Evolutionary conservation across 2,113 vertebrate genomes (phyloP).

Genomic region (Gymnarchus niloticus): DNA sequence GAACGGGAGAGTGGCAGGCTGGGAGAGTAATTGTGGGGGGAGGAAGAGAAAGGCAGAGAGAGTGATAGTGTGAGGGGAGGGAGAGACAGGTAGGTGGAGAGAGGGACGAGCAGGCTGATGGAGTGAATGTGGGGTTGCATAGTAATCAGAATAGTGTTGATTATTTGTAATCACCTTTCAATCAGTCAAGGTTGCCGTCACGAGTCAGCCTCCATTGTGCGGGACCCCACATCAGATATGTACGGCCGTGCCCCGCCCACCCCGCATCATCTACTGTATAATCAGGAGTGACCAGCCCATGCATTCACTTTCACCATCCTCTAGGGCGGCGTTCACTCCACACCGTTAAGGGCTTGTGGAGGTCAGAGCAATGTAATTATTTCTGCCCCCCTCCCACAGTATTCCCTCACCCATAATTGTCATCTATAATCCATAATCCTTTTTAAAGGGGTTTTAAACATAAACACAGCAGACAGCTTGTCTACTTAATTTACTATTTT

Average conservation of each 20-base stretch:
- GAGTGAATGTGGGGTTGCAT: background rate
- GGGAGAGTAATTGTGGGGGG: background rate
- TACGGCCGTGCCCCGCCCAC: background rate
- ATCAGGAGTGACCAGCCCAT: too few species aligned
- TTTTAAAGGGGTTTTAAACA: background rate
- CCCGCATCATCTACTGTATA: background rate
- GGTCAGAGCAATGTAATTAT: background rate
- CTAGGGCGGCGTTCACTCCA: too few species aligned
- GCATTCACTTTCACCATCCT: too few species aligned
- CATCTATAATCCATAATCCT: background rate
- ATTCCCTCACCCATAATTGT: background rate
- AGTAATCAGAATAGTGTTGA: too few species aligned
- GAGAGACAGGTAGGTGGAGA: too few species aligned
- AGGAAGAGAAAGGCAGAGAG: background rate
- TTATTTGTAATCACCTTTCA: too few species aligned
- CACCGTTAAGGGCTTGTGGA: too few species aligned
- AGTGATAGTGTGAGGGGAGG: too few species aligned
- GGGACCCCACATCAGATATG: background rate
- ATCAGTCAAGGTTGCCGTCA: too few species aligned
- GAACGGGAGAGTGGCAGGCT: background rate
- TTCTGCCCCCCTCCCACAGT: background rate
- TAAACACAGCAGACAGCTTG: background rate
- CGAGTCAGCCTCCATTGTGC: background rate
- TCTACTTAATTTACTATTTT: background rate
- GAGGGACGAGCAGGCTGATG: too few species aligned